Evolutionary conservation across 2,888 invertebrate species (phyloP).

Genomic region (Acanthococcus lagerstroemiae): DNA sequence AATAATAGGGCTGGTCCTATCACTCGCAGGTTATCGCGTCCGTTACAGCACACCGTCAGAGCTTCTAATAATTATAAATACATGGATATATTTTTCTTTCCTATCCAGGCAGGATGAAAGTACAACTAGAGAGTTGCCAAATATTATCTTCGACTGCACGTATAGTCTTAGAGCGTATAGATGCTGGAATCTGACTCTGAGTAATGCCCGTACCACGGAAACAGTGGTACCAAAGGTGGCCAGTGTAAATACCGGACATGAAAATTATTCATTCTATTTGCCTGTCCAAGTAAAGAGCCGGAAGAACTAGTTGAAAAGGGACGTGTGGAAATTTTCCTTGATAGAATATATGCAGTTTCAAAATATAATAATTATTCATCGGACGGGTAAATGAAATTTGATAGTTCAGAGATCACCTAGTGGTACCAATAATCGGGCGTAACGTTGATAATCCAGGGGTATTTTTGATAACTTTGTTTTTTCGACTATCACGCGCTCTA

Average conservation of each 20-base stretch:
- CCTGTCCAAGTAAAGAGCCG: no score
- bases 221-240: not conserved
- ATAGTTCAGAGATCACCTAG: no score
- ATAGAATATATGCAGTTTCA: no score
- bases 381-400: no score
- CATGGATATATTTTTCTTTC: slow-evolving; percentile 10
- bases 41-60: slow-evolving; percentile 25
- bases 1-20: slow-evolving; percentile 28
- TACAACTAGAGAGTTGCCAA: not conserved
- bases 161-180: not conserved
- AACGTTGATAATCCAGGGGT: no score
- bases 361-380: no score
- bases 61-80: slow-evolving; percentile 26
- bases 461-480: no score
- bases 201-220: not conserved
- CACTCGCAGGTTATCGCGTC: slow-evolving; percentile 30
- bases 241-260: not conserved
- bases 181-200: not conserved
- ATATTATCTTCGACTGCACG: not conserved
- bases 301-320: no score
- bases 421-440: no score
- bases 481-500: no score
- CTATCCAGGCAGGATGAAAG: not conserved
- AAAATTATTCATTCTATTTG: no score
- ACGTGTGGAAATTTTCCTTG: no score